phyloP scores from a whole-genome alignment of 1,140 invertebrate genomes.

The Lasioglossum baleicum region DNA sequence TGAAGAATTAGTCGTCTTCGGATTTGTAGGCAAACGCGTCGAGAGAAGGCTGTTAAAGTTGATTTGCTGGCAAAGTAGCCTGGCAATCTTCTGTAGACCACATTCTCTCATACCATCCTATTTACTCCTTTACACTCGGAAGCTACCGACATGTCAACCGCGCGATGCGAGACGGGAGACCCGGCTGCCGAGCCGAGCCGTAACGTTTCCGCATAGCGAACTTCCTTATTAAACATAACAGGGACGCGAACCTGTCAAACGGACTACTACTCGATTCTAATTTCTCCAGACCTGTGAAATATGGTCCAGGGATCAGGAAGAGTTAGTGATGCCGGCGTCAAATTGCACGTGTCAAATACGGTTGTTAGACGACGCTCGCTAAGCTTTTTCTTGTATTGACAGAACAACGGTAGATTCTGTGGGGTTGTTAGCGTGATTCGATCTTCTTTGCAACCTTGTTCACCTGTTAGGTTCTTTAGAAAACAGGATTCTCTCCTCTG shows the following conservation, averaged over 20 bases:
- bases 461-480: too few relatives aligned
- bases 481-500: too few relatives aligned
- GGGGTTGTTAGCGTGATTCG: not conserved
- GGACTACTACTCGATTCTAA: not conserved
- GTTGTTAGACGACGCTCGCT: not conserved
- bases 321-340: not conserved
- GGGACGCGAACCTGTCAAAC: not conserved
- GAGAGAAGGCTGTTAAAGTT: not conserved
- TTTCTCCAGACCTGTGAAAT: not conserved
- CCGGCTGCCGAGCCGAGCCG: not conserved
- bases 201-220: not conserved
- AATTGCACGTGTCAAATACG: not conserved
- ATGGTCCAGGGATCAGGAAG: too few relatives aligned
- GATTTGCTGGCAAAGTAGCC: not conserved
- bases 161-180: not conserved
- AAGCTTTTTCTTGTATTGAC: not conserved
- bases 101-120: not conserved
- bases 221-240: not conserved
- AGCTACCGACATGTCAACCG: not conserved
- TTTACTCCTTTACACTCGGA: not conserved
- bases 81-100: constrained; percentile 11
- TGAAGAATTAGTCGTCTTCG: not conserved
- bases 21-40: not conserved
- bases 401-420: not conserved
- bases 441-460: not conserved